These are phyloP conservation scores for Pocillopora grandis DNA, from an alignment of 92 coral and sea anemone genomes.

Conservation along the genomic window DNA sequence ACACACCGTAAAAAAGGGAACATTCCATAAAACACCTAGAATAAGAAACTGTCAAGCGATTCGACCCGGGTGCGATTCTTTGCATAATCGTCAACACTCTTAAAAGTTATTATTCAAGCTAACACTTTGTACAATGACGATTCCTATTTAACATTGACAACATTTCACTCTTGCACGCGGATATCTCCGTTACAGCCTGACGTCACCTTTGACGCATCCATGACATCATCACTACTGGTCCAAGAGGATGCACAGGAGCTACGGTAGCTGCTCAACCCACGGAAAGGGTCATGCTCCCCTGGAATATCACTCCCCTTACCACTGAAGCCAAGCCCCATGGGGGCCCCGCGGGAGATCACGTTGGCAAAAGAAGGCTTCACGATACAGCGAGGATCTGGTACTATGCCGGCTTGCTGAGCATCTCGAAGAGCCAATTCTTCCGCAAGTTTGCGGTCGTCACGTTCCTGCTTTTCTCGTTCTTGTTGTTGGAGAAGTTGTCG, in stretches of 20 bases:
- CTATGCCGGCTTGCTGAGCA: conserved; percentile 79
- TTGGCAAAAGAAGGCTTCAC: conserved; percentile 71
- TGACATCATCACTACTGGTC: conserved; percentile 65
- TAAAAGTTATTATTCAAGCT: background rate
- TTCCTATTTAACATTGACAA: background rate
- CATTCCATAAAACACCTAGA: conserved; percentile 1
- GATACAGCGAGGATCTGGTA: conserved; percentile 57
- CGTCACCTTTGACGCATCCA: conserved; percentile 64
- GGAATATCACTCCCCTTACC: conserved; percentile 41
- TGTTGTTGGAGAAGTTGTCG: conserved; percentile 73
- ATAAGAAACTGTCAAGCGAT: conserved; percentile 2
- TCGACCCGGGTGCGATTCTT: conserved; percentile 7
- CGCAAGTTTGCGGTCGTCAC: conserved; percentile 77
- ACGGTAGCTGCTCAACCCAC: conserved; percentile 63
- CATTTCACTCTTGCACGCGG: conserved; percentile 39
- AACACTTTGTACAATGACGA: conserved; percentile 7
- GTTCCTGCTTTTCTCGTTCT: conserved; percentile 78
- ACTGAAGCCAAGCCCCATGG: conserved; percentile 59
- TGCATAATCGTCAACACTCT: background rate
- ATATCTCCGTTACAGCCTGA: conserved; percentile 47
- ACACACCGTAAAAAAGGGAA: background rate
- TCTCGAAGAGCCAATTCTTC: conserved; percentile 86
- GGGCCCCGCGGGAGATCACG: conserved; percentile 75
- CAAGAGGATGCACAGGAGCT: conserved; percentile 67
- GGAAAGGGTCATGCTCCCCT: conserved; percentile 40